These are phyloP conservation scores for Guaruba guarouba DNA, from an alignment of 2,113 vertebrate species.

Conservation along the genomic window DNA sequence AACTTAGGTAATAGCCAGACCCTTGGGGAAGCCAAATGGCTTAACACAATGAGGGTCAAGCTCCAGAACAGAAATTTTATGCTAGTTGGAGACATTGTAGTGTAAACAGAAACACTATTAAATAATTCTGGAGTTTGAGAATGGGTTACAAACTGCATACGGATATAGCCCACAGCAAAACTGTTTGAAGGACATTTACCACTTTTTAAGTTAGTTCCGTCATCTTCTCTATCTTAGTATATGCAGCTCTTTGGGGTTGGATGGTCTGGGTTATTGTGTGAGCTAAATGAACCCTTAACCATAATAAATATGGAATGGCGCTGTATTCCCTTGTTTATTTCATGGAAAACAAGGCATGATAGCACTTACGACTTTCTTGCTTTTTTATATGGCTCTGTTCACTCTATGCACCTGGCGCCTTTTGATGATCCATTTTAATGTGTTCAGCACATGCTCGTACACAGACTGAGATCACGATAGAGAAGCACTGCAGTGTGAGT, in stretches of 20 bases:
- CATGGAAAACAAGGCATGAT: conserved; percentile 37
- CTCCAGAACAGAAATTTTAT: neutral
- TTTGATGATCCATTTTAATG: conserved; percentile 66
- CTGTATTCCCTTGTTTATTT: conserved; percentile 28
- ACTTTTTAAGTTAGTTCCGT: neutral
- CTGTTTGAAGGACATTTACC: neutral
- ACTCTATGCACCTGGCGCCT: conserved; percentile 43
- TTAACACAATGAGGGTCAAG: neutral
- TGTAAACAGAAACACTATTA: neutral
- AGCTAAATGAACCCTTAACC: neutral
- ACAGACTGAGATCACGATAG: neutral
- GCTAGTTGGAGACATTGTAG: neutral
- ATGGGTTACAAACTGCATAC: neutral
- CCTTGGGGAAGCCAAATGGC: neutral
- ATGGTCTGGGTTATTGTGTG: neutral
- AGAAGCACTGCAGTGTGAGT: neutral
- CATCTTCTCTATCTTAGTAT: neutral
- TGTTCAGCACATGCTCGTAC: conserved; percentile 36
- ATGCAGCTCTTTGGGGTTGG: neutral
- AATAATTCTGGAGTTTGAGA: neutral
- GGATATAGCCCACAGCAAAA: neutral
- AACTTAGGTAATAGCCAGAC: neutral
- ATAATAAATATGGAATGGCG: neutral
- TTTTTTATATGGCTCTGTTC: conserved; percentile 35
- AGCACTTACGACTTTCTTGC: neutral